Percentiles rank a stretch among this genome's conserved stretches.
Conservation (phyloP, 2,113 vertebrate species). For the Cephalopholis sonnerati region DNA sequence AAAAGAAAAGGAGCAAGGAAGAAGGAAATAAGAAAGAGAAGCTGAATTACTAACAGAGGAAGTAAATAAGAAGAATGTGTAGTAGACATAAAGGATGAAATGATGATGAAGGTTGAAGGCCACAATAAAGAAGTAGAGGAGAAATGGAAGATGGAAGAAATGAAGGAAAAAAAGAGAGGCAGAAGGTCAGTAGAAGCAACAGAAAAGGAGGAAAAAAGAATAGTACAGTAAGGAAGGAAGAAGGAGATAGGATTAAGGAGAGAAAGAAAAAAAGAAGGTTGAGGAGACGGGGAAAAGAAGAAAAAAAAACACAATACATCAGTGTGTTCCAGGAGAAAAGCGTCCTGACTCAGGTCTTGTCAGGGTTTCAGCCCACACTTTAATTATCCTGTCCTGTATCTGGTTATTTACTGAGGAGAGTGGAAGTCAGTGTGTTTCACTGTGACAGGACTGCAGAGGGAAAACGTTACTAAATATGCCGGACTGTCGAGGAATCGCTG, state of each 20-base stretch:
- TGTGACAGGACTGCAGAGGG: conserved; percentile 26
- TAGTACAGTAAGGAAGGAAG: background rate
- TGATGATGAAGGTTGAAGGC: background rate
- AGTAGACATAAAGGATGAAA: too few species aligned
- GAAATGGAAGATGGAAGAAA: background rate
- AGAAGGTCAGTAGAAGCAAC: too few species aligned
- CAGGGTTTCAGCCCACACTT: conserved; percentile 3
- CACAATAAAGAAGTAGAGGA: background rate
- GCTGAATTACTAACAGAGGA: background rate
- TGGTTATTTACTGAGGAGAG: conserved; percentile 17
- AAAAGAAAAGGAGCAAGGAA: background rate
- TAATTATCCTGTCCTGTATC: conserved; percentile 33
- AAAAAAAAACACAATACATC: background rate
- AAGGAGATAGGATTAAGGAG: background rate
- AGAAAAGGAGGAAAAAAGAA: background rate
- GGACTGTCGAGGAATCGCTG: conserved; percentile 49
- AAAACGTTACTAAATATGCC: conserved; percentile 12
- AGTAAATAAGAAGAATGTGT: too few species aligned
- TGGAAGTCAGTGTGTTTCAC: conserved; percentile 5
- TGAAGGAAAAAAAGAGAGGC: background rate
- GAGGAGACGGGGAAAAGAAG: background rate
- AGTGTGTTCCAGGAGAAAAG: conserved; percentile 19
- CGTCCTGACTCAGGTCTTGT: conserved; percentile 17
- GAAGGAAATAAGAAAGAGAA: background rate
- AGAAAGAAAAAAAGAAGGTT: too few species aligned